A percentile compares a stretch with the other conserved stretches of the same genome.
Conservation (phyloP, 2,113 vertebrate genomes). For the Corvus cornix region DNA sequence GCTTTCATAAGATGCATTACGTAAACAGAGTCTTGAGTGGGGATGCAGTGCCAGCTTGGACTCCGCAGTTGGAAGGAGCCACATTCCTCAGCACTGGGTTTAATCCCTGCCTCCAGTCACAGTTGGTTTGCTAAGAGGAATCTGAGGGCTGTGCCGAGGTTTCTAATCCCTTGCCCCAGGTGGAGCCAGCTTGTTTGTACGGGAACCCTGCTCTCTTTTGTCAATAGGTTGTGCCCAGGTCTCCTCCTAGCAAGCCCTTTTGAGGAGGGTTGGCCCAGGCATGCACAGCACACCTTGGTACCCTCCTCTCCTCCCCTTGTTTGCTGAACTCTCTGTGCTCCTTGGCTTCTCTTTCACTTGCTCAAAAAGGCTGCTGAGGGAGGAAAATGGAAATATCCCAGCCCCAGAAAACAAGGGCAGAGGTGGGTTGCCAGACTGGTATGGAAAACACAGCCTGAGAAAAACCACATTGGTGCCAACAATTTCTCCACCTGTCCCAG, state of each 20-base stretch:
- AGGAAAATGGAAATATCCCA: neutral
- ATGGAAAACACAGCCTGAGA: neutral
- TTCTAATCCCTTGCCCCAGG: slow-evolving; percentile 31
- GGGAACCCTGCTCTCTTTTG: neutral
- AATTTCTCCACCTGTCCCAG: neutral
- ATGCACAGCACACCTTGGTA: neutral
- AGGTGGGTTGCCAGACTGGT: neutral
- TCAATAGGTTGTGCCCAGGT: neutral
- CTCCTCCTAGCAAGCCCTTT: neutral
- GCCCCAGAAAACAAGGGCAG: neutral
- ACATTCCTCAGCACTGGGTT: slow-evolving; percentile 27
- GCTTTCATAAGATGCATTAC: slow-evolving; percentile 67
- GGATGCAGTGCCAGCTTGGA: slow-evolving; percentile 47
- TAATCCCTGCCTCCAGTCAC: slow-evolving; percentile 60
- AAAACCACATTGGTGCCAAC: fast-evolving
- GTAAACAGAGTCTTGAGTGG: slow-evolving; percentile 56
- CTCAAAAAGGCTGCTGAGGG: neutral
- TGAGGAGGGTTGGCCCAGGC: neutral
- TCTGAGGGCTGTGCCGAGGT: neutral
- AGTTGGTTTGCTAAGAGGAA: slow-evolving; percentile 15
- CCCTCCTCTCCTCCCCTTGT: neutral
- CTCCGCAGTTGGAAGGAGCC: slow-evolving; percentile 9
- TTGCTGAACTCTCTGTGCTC: neutral
- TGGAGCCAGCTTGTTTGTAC: neutral
- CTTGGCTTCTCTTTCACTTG: neutral